A percentile compares a stretch with the other conserved stretches of the same genome.
phyloP scores from a whole-genome alignment of 1,140 invertebrate genomes.

The Cherax quadricarinatus region DNA sequence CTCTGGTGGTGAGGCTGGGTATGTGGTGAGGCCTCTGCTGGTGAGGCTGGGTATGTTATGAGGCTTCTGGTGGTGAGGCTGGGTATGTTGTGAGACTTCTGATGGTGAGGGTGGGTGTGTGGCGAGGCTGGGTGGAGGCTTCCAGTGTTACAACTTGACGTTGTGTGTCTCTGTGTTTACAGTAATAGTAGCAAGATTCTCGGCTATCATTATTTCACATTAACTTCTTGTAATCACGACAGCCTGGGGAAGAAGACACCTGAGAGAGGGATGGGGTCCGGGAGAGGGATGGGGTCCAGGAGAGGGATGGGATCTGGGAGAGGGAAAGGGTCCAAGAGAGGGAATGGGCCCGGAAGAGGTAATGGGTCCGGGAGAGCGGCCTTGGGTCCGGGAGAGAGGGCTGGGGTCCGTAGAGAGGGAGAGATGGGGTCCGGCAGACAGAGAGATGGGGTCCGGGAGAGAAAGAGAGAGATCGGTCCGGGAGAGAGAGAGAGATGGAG shows the following conservation, averaged over 20 bases:
- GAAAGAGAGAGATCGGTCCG: too few relatives aligned
- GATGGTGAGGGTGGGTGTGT: background rate
- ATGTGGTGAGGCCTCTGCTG: too few relatives aligned
- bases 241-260: background rate
- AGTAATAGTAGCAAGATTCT: background rate
- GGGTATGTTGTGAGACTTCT: background rate
- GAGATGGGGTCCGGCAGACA: too few relatives aligned
- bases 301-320: background rate
- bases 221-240: background rate
- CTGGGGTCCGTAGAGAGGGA: too few relatives aligned
- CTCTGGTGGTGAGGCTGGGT: too few relatives aligned
- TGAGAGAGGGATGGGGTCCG: background rate
- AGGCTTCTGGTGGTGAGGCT: too few relatives aligned
- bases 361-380: background rate
- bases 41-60: too few relatives aligned
- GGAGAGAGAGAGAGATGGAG: too few relatives aligned
- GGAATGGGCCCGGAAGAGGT: background rate
- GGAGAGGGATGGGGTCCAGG: background rate
- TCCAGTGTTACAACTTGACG: too few relatives aligned
- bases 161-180: background rate
- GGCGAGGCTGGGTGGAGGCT: background rate
- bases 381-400: too few relatives aligned
- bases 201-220: slow-evolving; percentile 1
- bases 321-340: background rate
- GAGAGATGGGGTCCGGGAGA: too few relatives aligned